Base-by-base conservation (phyloP, 2,888 invertebrate species). In the Phanerotoma sp. region DNA sequence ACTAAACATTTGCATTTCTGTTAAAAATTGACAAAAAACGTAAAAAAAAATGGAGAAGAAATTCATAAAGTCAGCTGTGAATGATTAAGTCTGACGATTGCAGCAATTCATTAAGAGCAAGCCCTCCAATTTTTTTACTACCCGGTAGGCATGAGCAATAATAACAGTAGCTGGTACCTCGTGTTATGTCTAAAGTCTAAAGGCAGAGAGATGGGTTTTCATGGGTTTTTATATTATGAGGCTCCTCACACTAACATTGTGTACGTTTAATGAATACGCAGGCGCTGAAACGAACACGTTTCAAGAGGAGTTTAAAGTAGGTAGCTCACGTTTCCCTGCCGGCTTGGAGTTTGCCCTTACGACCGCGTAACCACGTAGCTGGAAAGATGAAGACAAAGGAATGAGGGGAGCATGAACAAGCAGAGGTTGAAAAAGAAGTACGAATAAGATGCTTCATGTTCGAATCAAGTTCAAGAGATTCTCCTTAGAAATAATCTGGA, bases 341-440 rank as follows among this genome's bases (percentile, higher is more conserved):
- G 48, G 44, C 15, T 48, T 35, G 11, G 15, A 15, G 50, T 13
- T 20, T 47, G 48, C 28, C 47, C 48, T 44, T 42, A 35, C 35
- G 44, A 15, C 41, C 37, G 57, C 60, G 62, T 58, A 60, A 62
- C 53, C 45, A 57, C 52, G 58, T 54, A 52, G 58, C 54, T 53
- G 41, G 46, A 45, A 35, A 32, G 33, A 33, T n/a, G n/a, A 46
- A 22, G 20, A 46, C 46, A 20, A 46, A 46, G 46, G 18, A 30
- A 30, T 15, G 28, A 30, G 45, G 30, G 18, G 21, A 42, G n/a
- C 45, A 45, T 44, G 54, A 35, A 57, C 49, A 42, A 42, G 40
- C 38, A 32, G 13, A 53, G 28, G 35, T 33, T 21, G 45, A 40
- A 18, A 37, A 30, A 18, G 42, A 15, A 42, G 45, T 35, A 25